Evolutionary conservation across 2,888 invertebrate genomes (phyloP).

Genomic region (Aphrophora alni): DNA sequence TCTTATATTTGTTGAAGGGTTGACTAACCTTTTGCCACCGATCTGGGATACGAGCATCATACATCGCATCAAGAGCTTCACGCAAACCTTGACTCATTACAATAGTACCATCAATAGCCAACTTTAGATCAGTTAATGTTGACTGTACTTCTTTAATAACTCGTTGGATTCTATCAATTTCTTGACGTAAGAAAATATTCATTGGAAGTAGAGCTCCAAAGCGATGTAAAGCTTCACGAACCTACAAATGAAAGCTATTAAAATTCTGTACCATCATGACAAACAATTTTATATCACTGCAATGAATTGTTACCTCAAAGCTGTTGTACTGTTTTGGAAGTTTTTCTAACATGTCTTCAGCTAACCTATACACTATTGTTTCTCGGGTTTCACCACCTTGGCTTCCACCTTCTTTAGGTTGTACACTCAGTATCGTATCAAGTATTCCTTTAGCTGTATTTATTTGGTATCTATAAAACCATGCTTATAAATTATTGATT

Average conservation of each 20-base stretch:
- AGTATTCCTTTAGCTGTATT: slow-evolving; percentile 93
- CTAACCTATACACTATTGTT: slow-evolving; percentile 87
- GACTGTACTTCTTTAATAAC: slow-evolving; percentile 74
- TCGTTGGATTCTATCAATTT: slow-evolving; percentile 81
- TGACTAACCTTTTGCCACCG: slow-evolving; percentile 93
- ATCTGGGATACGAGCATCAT: slow-evolving; percentile 92
- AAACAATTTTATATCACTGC: not conserved
- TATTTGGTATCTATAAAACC: slow-evolving; percentile 76
- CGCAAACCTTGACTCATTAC: slow-evolving; percentile 93
- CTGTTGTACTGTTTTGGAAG: slow-evolving; percentile 85
- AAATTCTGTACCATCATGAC: not conserved
- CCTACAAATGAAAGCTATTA: slow-evolving; percentile 55
- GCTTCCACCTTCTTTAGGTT: slow-evolving; percentile 93
- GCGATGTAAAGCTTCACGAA: slow-evolving; percentile 83
- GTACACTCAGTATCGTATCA: slow-evolving; percentile 94
- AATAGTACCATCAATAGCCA: slow-evolving; percentile 97
- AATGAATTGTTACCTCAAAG: slow-evolving; percentile 68
- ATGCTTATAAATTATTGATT: not conserved
- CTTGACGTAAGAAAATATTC: slow-evolving; percentile 89
- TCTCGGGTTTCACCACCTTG: slow-evolving; percentile 93
- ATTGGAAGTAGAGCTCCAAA: slow-evolving; percentile 94
- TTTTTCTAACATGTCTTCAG: slow-evolving; percentile 91
- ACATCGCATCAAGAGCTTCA: slow-evolving; percentile 93
- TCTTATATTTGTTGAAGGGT: no score
- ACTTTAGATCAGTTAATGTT: slow-evolving; percentile 86